Base-by-base conservation (phyloP, 1,140 invertebrate species). In the Acromyrmex heyeri region DNA sequence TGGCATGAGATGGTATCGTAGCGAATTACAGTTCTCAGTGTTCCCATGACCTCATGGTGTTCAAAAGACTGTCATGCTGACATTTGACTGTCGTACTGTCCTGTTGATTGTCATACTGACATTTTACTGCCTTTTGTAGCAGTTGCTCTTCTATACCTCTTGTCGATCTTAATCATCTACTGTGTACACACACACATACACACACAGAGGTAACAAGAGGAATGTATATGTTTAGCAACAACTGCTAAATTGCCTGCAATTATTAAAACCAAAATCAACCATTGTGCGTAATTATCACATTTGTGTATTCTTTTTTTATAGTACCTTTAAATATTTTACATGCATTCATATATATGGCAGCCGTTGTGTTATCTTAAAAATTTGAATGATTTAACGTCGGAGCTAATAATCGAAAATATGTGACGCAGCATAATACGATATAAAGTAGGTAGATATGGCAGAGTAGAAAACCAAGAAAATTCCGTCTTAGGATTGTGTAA, bases 1-100 rank as follows among this genome's bases (percentile, higher is more conserved):
- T 96, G 95, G 95, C 95, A 95, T 81, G 95, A 96, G 85, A 95
- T 96, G 95, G 94, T 95, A 87, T 96, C 95, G 94, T 96, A 96
- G 95, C 95, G 94, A 93, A 95, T 88, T 93, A 94, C 92, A 92
- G 92, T 50, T 69, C 21, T 50, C 91, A 93, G 88, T 92, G 93
- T 92, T 92, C 94, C 93, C 93, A 95, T 94, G 93, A 95, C 93
- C 92, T 94, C 91, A 94, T 95, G 95, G 95, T 95, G 95, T 95
- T 95, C 94, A 95, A 95, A 95, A 95, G 94, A 94, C 93, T 95
- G 90, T 94, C 93, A 87, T 92, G 91, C 88, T 91, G 91, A 92
- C 89, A 91, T 90, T 90, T 89, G 86, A 88, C 82, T 90, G 85
- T 88, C 90, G 4, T 61, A 69, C 48, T 81, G 93, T 95, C 91